Percentiles rank a stretch among this genome's conserved stretches.
Conservation (phyloP, 1,140 invertebrate species). For the Anastatus disparis region DNA sequence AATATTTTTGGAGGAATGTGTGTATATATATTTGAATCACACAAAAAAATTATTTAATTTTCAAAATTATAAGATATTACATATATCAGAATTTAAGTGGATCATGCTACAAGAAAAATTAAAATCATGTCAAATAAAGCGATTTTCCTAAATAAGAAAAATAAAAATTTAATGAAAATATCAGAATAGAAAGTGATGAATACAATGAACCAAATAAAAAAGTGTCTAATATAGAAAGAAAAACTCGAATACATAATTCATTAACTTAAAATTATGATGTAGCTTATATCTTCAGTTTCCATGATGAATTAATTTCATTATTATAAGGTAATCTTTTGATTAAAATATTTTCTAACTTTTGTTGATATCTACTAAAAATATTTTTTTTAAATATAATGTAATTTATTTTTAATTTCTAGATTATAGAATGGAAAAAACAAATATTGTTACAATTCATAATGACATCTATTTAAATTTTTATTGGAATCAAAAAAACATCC, state of each 20-base stretch:
- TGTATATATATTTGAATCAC: too few species aligned
- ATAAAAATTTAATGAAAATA: conserved; percentile 74
- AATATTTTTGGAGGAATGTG: too few species aligned
- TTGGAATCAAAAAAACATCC: too few species aligned
- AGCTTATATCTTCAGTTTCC: conserved; percentile 93
- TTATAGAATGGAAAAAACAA: too few species aligned
- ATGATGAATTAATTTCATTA: conserved; percentile 93
- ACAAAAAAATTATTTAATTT: too few species aligned
- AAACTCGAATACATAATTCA: conserved; percentile 77
- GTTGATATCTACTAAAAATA: too few species aligned
- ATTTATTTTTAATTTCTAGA: too few species aligned
- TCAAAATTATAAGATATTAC: conserved; percentile 78
- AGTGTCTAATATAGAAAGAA: conserved; percentile 91
- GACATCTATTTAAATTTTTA: too few species aligned
- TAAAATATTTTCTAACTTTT: too few species aligned
- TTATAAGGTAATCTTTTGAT: too few species aligned
- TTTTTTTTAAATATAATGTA: too few species aligned
- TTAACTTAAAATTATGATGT: conserved; percentile 85
- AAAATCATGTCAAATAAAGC: conserved; percentile 74
- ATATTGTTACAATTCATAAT: too few species aligned
- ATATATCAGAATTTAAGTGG: conserved; percentile 67
- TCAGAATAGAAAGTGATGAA: conserved; percentile 54
- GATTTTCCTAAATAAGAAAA: conserved; percentile 76
- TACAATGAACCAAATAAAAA: conserved; percentile 73
- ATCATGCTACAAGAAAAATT: conserved; percentile 86